Percentiles rank a stretch among this genome's conserved stretches.
phyloP scores from a whole-genome alignment of 2,113 vertebrate genomes.

The Aldabrachelys gigantea region DNA sequence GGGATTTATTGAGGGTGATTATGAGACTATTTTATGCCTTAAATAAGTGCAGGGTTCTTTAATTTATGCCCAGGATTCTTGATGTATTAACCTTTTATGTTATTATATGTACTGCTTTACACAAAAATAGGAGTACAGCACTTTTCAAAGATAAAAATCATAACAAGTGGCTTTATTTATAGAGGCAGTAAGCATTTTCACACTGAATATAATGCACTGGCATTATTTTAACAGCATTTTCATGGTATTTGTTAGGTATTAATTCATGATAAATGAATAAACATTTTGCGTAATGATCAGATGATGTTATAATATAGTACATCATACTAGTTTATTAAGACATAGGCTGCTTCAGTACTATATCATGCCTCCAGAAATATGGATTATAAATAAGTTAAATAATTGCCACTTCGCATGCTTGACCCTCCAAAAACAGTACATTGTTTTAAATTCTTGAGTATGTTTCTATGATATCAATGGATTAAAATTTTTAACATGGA shows the following conservation, averaged over 20 bases:
- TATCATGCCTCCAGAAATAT: not conserved
- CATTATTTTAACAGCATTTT: not conserved
- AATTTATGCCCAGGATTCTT: slow-evolving; percentile 40
- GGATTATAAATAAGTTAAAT: not conserved
- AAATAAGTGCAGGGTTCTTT: slow-evolving; percentile 65
- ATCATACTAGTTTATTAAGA: not conserved
- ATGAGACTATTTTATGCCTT: slow-evolving; percentile 62
- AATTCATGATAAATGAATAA: not conserved
- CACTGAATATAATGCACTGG: not conserved
- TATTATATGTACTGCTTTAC: not conserved
- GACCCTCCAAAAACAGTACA: not conserved
- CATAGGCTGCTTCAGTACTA: not conserved
- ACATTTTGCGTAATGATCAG: slow-evolving; percentile 28
- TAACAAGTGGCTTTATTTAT: not conserved
- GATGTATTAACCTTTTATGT: slow-evolving; percentile 45
- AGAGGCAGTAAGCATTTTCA: not conserved
- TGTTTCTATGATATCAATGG: not conserved
- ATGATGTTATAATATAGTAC: not conserved
- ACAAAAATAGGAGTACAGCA: not conserved
- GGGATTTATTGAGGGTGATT: slow-evolving; percentile 69
- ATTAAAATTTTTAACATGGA: slow-evolving; percentile 45
- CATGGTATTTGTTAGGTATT: not conserved
- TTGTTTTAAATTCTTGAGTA: not conserved
- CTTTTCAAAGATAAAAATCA: slow-evolving; percentile 33
- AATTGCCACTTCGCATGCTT: not conserved